These are phyloP conservation scores for Crax fasciolata DNA, from an alignment of 2,797 vertebrate species.

Conservation along the genomic window DNA sequence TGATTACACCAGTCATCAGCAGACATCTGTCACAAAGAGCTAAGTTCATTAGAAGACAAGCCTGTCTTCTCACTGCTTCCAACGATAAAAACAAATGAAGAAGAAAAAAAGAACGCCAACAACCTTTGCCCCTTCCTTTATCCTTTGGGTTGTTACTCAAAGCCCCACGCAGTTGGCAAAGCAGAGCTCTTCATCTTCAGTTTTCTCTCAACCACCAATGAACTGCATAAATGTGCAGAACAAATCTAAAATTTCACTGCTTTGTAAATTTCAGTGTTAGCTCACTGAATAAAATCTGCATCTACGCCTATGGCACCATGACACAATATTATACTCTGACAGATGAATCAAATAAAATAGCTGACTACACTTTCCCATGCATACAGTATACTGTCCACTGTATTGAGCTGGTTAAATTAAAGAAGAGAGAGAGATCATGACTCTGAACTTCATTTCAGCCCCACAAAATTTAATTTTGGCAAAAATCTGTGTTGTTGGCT, in stretches of 20 bases:
- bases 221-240: neutral
- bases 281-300: neutral
- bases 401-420: rapidly evolving
- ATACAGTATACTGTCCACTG: rapidly evolving
- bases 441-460: neutral
- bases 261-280: neutral
- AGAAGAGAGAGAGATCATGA: neutral
- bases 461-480: too few relatives aligned
- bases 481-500: too few relatives aligned
- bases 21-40: neutral
- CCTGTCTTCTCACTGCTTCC: neutral
- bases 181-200: neutral
- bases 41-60: neutral
- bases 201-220: neutral
- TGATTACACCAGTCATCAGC: neutral
- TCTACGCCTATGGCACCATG: neutral
- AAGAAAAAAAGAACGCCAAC: neutral
- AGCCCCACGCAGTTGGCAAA: neutral
- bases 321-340: rapidly evolving
- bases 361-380: rapidly evolving
- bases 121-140: neutral
- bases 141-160: neutral
- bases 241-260: neutral
- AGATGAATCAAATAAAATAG: neutral
- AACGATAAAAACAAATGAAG: neutral